Evolutionary conservation across 1,140 invertebrate genomes (phyloP).

Genomic region (Paralvinella palmiformis): DNA sequence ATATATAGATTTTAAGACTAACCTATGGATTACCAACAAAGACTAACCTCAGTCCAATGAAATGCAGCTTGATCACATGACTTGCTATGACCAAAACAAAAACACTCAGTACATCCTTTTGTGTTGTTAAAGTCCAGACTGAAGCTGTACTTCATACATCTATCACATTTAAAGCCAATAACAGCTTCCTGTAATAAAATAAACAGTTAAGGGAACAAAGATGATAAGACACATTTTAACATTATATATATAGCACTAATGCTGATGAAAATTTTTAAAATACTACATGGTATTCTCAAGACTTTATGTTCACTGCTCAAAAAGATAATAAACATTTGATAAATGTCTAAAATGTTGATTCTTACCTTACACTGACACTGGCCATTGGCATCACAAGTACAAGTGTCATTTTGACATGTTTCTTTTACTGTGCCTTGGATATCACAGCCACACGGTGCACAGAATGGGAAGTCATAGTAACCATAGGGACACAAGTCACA

Average conservation of each 20-base stretch:
- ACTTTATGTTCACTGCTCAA: too few relatives aligned
- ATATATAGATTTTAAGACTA: too few relatives aligned
- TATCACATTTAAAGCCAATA: slow-evolving; percentile 69
- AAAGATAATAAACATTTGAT: too few relatives aligned
- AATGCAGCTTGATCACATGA: slow-evolving; percentile 68
- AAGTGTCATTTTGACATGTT: slow-evolving; percentile 24
- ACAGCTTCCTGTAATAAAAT: slow-evolving; percentile 53
- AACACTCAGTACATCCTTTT: slow-evolving; percentile 92
- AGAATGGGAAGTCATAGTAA: slow-evolving; percentile 72
- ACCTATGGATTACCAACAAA: too few relatives aligned
- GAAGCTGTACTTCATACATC: slow-evolving; percentile 85
- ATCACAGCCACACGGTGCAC: slow-evolving; percentile 83
- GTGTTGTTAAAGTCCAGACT: slow-evolving; percentile 77
- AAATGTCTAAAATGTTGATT: too few relatives aligned
- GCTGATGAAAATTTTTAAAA: too few relatives aligned
- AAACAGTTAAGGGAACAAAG: too few relatives aligned
- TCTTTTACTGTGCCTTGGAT: slow-evolving; percentile 62
- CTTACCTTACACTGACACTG: slow-evolving; percentile 83
- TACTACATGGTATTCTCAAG: too few relatives aligned
- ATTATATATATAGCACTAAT: too few relatives aligned
- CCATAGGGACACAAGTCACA: slow-evolving; percentile 73
- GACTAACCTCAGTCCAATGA: slow-evolving; percentile 41
- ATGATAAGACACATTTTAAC: too few relatives aligned
- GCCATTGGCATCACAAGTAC: slow-evolving; percentile 78
- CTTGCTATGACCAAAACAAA: slow-evolving; percentile 91